Evolutionary conservation across 2,888 invertebrate species (phyloP), one percentile per base, ranked within the genome.

Genomic region (Apamea epomidion): DNA sequence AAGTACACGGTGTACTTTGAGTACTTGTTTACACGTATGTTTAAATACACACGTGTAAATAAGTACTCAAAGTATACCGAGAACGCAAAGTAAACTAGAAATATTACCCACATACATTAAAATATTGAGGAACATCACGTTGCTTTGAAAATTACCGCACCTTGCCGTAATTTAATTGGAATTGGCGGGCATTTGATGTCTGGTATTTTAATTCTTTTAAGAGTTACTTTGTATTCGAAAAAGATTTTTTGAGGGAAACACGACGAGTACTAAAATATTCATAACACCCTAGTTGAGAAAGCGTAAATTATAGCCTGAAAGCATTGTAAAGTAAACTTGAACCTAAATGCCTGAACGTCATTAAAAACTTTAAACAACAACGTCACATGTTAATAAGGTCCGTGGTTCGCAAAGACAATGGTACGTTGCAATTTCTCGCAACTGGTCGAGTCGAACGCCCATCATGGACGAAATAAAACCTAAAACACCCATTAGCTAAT

Each of bases 381-480:
- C 25, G 10, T 29, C 48, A 37, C 5, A 18, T 18, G 45, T 32
- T 5, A 51, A 18, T 25, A 18, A 42, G 18, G 10, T 42, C 12
- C 3, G 14, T 45, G 29, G 60, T 37, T n/a, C 8, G 8, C 67
- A 42, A n/a, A n/a, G n/a, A 18, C 8, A 5, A 42, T n/a, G 25
- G 16, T 25, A 14, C 42, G 42, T 18, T 25, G 18, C 29, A 25
- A 65, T n/a, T 48, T 54, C 37, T 70, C 6, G 18, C 16, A 25
- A 48, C 29, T 48, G 7, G 21, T 45, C 21, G 32, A 65, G 10
- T 29, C 29, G 29, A 16, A 29, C 51, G 45, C 10, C 58, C n/a
- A 10, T 48, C 48, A 18, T 48, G 21, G 32, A 29, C 12, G 8
- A 69, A 80, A 78, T 37, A 48, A 69, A 79, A 69, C 2, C 32